A percentile compares a stretch with the other conserved stretches of the same genome.
Conservation (phyloP, 2,888 invertebrate genomes). For the Liodrosophila aerea region DNA sequence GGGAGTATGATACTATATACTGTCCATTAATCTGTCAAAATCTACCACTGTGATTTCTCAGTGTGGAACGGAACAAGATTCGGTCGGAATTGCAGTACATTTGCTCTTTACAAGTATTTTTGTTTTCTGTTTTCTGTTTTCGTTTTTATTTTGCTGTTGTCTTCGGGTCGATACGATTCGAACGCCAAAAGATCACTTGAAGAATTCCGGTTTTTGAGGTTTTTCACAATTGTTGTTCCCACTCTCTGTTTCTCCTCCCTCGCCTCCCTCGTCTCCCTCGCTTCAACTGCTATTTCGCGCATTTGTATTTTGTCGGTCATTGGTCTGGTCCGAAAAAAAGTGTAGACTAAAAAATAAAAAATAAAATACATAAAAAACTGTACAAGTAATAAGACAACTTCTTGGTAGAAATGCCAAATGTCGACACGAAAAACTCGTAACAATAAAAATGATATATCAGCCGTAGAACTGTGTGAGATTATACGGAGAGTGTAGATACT, state of each 20-base stretch:
- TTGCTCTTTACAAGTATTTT: conserved; percentile 25
- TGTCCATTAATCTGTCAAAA: too few relatives aligned
- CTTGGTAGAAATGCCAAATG: conserved; percentile 68
- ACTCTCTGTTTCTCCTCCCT: neutral
- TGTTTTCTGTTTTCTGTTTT: conserved; percentile 31
- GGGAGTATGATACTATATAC: too few relatives aligned
- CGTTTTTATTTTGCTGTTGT: too few relatives aligned
- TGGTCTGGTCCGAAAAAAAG: conserved; percentile 72
- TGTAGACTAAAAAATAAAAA: conserved; percentile 42
- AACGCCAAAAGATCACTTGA: conserved; percentile 69
- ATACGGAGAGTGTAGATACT: neutral
- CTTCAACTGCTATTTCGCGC: conserved; percentile 42
- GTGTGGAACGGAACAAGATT: conserved; percentile 23
- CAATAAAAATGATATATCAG: conserved; percentile 26
- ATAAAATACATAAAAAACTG: conserved; percentile 25
- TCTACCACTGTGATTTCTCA: neutral
- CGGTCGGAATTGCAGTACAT: conserved; percentile 47
- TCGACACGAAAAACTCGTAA: conserved; percentile 47
- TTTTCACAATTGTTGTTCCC: conserved; percentile 45
- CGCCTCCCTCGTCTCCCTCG: neutral
- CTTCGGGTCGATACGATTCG: conserved; percentile 45
- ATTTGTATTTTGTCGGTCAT: conserved; percentile 71
- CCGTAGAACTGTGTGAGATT: conserved; percentile 5
- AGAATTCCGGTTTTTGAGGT: conserved; percentile 73
- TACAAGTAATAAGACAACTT: conserved; percentile 9